Evolutionary conservation across 2,888 invertebrate species (phyloP), one percentile per base, ranked within the genome.

Genomic region (Prostheceraeus crozeri): DNA sequence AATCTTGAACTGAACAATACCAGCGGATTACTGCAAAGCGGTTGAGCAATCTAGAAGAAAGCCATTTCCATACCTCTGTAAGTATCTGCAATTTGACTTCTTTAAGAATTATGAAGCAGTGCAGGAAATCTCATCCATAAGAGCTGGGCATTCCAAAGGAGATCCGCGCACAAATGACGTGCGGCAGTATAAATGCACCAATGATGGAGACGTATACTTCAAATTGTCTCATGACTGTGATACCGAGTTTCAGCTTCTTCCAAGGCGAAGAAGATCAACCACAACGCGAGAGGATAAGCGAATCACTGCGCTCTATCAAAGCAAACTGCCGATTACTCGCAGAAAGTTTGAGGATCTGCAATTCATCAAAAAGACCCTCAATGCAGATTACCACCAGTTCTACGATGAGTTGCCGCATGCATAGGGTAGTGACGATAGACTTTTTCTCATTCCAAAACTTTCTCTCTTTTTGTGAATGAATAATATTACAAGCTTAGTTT

Each of bases 91-190:
- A 23, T 48, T 25, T 28, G 27, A 6, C 10, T 48, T 48, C 23
- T 48, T 48, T 48, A 21, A 48, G 48, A 40, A 40, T 40, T 40
- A 40, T 40, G n/a, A 48, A 28, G 48, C 48, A 23, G 27, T 28
- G 23, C 48, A 48, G 48, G 25, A 48, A 23, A 23, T 48, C 23
- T 48, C 48, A 28, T 48, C 48, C 48, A 48, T 48, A 25, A 23
- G 48, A 48, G 25, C 48, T 25, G n/a, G 48, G 25, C 27, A 28
- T 25, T 25, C 23, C 8, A 48, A 48, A 48, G 48, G 48, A 4
- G 48, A 48, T 48, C 19, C 27, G 25, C 27, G 48, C 48, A 28
- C 27, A 25, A 48, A 23, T 14, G 48, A 48, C 10, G 48, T 48
- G 27, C 23, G 27, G 27, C 25, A 48, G 48, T 48, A 48, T 8